A percentile compares a stretch with the other conserved stretches of the same genome.
Conservation (phyloP, 2,113 vertebrate genomes). For the Gobio gobio region DNA sequence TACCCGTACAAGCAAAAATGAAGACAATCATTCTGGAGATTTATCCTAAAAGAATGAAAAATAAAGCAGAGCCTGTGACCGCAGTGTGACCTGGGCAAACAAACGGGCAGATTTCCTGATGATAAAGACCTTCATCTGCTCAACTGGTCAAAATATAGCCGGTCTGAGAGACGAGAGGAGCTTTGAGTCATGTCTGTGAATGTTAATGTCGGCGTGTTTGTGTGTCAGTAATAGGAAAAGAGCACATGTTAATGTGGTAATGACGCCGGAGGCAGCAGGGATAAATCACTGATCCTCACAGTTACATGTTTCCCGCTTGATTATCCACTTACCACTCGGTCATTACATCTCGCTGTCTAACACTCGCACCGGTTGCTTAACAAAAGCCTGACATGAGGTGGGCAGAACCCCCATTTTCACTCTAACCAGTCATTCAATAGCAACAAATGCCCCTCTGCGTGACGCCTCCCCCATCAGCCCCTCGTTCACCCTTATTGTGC, state of each 20-base stretch:
- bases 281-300: constrained; percentile 51
- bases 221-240: constrained; percentile 33
- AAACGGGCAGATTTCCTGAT: neutral
- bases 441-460: constrained; percentile 83
- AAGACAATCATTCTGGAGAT: neutral
- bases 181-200: constrained; percentile 26
- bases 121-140: neutral
- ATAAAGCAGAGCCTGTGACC: neutral
- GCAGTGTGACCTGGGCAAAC: neutral
- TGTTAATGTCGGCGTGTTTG: constrained; percentile 77
- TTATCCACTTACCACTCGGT: constrained; percentile 49
- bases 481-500: constrained; percentile 90
- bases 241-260: constrained; percentile 49
- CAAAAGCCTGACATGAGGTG: constrained; percentile 85
- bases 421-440: constrained; percentile 63
- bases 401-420: constrained; percentile 80
- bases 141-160: neutral
- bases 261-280: constrained; percentile 40
- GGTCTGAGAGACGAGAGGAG: neutral
- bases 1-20: neutral
- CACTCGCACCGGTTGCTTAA: constrained; percentile 82
- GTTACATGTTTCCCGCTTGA: constrained; percentile 46
- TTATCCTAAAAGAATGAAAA: constrained; percentile 1
- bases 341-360: constrained; percentile 43
- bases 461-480: constrained; percentile 84